Base-by-base conservation (phyloP, 2,888 invertebrate genomes). In the Trissolcus japonicus region DNA sequence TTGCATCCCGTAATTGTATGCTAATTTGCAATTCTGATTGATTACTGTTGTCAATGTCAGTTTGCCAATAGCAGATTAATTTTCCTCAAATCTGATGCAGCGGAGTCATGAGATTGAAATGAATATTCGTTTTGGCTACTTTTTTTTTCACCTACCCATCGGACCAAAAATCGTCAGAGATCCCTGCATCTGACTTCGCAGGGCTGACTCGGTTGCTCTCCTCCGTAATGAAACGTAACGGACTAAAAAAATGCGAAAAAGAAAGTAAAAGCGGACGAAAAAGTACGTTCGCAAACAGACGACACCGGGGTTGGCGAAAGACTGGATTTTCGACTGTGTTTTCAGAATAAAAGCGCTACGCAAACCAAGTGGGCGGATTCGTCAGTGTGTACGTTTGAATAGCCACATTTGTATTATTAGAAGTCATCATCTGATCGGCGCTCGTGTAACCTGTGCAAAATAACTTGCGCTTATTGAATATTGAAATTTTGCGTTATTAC, bases 191-290 rank as follows among this genome's bases (percentile, higher is more conserved):
- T 7, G 68, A 54, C 19, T 79, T 63, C 51, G 82, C 86, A 85
- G 83, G 85, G 83, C 69, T 80, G 67, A 69, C 3, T 17, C 7
- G 54, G 25, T 3, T 80, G 46, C 62, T 71, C 59, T 73, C 78
- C 83, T 85, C 86, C 86, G 86, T 86, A 82, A 82, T 85, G 84
- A 69, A 56, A 76, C 59, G 48, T 43, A 66, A 60, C 41, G 53
- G 29, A 40, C 41, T 13, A 11, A 40, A 46, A 25, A 57, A 51
- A 19, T 1, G 6, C 17, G 46, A 57, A 57, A 55, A 59, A 13
- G 7, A 41, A 50, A 53, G 40, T 46, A 25, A 54, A 29, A 40
- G 1, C n/a, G n/a, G 40, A 65, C 6, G 19, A 1, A n/a, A n/a
- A 16, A 16, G n/a, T 25, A n/a, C 9, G 50, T 6, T 35, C 17